A percentile compares a stretch with the other conserved stretches of the same genome.
phyloP scores from a whole-genome alignment of 2,113 vertebrate species.

The Eulacestoma nigropectus region DNA sequence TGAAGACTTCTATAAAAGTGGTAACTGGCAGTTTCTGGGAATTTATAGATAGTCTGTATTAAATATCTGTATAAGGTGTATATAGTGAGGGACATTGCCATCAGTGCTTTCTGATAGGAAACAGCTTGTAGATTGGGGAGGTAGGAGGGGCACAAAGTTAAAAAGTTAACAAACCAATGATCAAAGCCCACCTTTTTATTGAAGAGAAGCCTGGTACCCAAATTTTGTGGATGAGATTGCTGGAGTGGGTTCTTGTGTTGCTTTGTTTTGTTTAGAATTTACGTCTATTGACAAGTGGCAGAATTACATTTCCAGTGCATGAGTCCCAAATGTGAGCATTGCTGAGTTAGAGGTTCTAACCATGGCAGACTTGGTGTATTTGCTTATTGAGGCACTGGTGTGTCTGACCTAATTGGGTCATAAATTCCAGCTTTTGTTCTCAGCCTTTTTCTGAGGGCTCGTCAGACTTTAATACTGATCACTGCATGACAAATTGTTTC shows the following conservation, averaged over 20 bases:
- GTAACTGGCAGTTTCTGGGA: not conserved
- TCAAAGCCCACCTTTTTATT: not conserved
- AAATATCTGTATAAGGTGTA: not conserved
- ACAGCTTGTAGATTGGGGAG: not conserved
- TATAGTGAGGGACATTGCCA: not conserved
- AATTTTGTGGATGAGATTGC: not conserved
- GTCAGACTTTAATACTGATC: not conserved
- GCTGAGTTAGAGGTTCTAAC: not conserved
- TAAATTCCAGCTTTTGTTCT: slow-evolving; percentile 28
- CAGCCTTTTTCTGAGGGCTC: not conserved
- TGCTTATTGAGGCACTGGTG: not conserved
- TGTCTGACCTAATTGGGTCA: not conserved
- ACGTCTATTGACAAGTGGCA: not conserved
- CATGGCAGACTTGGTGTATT: not conserved
- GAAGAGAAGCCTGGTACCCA: not conserved
- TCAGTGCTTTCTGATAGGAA: not conserved
- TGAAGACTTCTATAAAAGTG: not conserved
- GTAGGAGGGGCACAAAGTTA: not conserved
- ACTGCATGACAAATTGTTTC: not conserved
- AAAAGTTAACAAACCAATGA: not conserved
- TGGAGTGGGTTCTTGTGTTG: not conserved
- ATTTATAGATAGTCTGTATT: not conserved
- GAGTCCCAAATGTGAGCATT: not conserved
- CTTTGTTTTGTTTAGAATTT: not conserved
- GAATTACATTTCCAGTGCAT: not conserved